A percentile compares a stretch with the other conserved stretches of the same genome.
These are phyloP conservation scores for Ceraclea dissimilis DNA, from an alignment of 2,888 invertebrate species.

Conservation along the genomic window DNA sequence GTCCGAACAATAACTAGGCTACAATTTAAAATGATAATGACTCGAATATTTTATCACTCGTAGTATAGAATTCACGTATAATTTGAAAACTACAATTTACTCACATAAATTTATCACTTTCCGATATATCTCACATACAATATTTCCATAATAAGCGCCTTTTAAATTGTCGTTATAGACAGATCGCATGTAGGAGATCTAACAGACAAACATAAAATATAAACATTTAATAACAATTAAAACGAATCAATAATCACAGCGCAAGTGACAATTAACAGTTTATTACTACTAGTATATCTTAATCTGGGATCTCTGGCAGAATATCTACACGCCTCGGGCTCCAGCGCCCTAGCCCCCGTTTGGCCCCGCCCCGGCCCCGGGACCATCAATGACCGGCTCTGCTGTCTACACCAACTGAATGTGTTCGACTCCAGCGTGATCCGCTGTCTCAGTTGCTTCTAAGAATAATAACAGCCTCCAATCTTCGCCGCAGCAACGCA, in stretches of 20 bases:
- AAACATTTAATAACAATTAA: constrained; percentile 4
- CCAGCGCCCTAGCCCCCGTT: constrained; percentile 45
- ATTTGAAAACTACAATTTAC: constrained; percentile 14
- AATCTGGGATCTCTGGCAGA: constrained; percentile 52
- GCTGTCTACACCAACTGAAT: constrained; percentile 38
- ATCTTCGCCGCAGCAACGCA: background rate
- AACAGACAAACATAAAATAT: too few relatives aligned
- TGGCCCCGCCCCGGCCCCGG: constrained; percentile 47
- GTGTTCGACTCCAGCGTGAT: constrained; percentile 25
- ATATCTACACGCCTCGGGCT: constrained; percentile 45
- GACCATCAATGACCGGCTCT: constrained; percentile 51
- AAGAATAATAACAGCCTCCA: background rate
- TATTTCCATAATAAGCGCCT: too few relatives aligned
- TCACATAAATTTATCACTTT: constrained; percentile 21
- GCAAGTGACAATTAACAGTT: constrained; percentile 2
- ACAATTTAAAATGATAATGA: constrained; percentile 16
- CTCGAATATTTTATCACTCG: constrained; percentile 22
- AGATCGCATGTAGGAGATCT: too few relatives aligned
- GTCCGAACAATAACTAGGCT: constrained; percentile 9
- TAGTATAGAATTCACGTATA: too few relatives aligned
- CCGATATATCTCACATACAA: constrained; percentile 10
- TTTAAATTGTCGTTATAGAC: too few relatives aligned
- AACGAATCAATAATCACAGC: constrained; percentile 12
- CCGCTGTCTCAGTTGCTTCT: background rate
- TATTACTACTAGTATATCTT: constrained; percentile 34